phyloP scores from a whole-genome alignment of 2,113 vertebrate genomes.

The Tricholaema leucomelas region DNA sequence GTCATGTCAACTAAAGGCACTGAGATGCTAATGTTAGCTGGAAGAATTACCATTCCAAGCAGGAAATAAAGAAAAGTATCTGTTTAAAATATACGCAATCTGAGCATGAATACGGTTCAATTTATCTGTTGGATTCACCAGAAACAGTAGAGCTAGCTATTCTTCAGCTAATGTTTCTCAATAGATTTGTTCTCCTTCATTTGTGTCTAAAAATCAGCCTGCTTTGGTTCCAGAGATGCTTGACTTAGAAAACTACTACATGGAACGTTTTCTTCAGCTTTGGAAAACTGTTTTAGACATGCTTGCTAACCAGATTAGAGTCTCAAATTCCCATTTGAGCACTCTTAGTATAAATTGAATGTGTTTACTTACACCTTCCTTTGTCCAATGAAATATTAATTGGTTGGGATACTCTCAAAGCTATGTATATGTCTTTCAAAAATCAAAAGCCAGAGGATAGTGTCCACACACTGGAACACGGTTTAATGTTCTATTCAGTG shows the following conservation, averaged over 20 bases:
- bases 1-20: not conserved
- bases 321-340: not conserved
- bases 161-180: not conserved
- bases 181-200: not conserved
- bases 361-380: not conserved
- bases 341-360: not conserved
- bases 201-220: not conserved
- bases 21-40: not conserved
- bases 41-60: not conserved
- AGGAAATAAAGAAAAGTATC: not conserved
- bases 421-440: fast-evolving
- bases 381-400: not conserved
- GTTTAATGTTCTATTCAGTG: not conserved
- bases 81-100: not conserved
- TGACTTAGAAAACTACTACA: not conserved
- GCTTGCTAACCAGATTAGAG: not conserved
- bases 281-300: not conserved
- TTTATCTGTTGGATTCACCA: not conserved
- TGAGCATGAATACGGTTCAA: not conserved
- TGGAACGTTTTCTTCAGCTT: not conserved
- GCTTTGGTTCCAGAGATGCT: not conserved
- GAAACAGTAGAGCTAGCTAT: not conserved
- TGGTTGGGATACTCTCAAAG: not conserved
- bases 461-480: not conserved
- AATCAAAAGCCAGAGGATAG: not conserved